phyloP scores from a whole-genome alignment of 2,797 vertebrate species.

The Gastrophryne carolinensis region DNA sequence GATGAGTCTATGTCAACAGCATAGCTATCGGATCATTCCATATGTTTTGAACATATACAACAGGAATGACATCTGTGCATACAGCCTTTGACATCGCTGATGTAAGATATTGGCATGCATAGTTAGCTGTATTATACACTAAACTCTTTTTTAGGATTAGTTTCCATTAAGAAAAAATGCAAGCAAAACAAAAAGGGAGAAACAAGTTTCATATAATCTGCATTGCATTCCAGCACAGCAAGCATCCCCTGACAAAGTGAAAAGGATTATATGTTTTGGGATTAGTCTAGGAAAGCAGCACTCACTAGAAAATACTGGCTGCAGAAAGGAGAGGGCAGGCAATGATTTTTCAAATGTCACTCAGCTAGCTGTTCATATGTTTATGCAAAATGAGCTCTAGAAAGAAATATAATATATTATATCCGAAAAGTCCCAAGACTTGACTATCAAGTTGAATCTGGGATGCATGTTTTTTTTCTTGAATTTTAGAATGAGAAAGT shows the following conservation, averaged over 20 bases:
- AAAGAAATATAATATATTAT: too few relatives aligned
- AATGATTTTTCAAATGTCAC: constrained; percentile 30
- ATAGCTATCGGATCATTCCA: too few relatives aligned
- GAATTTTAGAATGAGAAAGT: too few relatives aligned
- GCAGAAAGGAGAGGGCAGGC: constrained; percentile 30
- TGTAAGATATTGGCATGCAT: too few relatives aligned
- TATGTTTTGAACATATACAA: too few relatives aligned
- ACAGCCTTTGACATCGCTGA: too few relatives aligned
- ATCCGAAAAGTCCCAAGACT: too few relatives aligned
- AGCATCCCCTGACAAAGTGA: constrained; percentile 42
- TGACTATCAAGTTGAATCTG: too few relatives aligned
- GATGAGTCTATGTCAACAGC: too few relatives aligned
- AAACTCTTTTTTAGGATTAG: not conserved
- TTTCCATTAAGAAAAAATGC: constrained; percentile 1
- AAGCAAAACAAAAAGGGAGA: constrained; percentile 9
- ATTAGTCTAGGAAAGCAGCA: constrained; percentile 35
- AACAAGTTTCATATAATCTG: constrained; percentile 25
- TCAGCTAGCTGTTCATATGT: constrained; percentile 5
- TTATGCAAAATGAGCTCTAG: not conserved
- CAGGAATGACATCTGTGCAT: too few relatives aligned
- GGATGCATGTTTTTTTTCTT: too few relatives aligned
- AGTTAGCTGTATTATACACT: not conserved
- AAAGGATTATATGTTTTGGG: constrained; percentile 41
- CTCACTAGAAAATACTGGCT: constrained; percentile 33
- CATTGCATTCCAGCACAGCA: constrained; percentile 38